Base-by-base conservation (phyloP, 2,113 vertebrate species). In the Glaucomys volans region DNA sequence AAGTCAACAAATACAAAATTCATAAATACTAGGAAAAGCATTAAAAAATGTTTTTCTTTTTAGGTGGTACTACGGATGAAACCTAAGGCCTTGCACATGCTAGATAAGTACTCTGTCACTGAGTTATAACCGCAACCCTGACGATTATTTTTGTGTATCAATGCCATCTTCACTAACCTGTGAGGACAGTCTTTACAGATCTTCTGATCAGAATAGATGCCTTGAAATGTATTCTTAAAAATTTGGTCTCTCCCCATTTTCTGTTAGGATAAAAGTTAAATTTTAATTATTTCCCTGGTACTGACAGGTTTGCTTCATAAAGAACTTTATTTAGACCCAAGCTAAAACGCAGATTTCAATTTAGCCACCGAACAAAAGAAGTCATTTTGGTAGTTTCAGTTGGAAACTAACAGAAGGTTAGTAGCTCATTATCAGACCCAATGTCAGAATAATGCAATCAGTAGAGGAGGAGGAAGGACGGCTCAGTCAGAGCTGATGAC, bases 171-270 rank as follows among this genome's bases (percentile, higher is more conserved):
- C 22, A 97, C 98, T 97, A 80, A 99, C 99, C 99, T 99, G 98
- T 99, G 99, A 92, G 99, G 99, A 95, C 99, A 99, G 98, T 99
- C 99, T 98, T 99, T 99, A 97, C 99, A 99, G 97, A 99, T 99
- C 98, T 99, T 99, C 99, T 99, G 99, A 98, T 99, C 99, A 1
- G 99, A 99, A 98, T 99, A 99, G 96, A 99, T 99, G 81, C 99
- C 99, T 98, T 99, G 99, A 98, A 99, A 99, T 28, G 99, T 99
- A 98, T 99, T 99, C 98, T 99, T 99, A 98, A 99, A 99, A 97
- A 99, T 99, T 96, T 99, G 99, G 57, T 99, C 99, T 98, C 99
- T 98, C 59, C 99, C 99, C 97, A 99, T 99, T 99, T 99, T 99
- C 99, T 99, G 98, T 95, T 97, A 76, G 62, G 96, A 97, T 50